Conservation (phyloP, 2,113 vertebrate genomes). For the Podarcis muralis region DNA sequence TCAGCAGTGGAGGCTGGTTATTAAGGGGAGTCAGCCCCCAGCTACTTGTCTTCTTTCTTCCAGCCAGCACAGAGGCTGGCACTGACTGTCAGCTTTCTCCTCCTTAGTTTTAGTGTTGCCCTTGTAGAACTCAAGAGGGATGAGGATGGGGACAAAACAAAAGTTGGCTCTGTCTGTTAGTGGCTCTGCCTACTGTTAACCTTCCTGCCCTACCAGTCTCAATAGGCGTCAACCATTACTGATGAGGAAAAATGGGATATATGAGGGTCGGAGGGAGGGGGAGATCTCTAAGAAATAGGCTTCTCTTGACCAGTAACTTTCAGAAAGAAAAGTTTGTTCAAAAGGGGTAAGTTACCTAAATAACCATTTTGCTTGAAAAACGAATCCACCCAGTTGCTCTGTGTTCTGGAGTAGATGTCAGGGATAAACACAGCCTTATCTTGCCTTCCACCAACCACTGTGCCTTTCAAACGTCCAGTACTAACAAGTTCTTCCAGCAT, state of each 20-base stretch:
- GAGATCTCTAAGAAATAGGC: not conserved
- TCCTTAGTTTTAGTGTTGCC: no score
- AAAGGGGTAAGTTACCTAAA: slow-evolving; percentile 82
- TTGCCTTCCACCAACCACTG: slow-evolving; percentile 90
- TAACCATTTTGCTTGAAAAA: slow-evolving; percentile 97
- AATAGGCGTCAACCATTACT: no score
- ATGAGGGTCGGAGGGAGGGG: not conserved
- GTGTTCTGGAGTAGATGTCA: slow-evolving; percentile 93
- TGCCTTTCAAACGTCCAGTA: slow-evolving; percentile 87
- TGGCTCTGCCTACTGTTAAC: no score
- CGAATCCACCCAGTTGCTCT: slow-evolving; percentile 94
- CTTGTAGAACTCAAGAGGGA: no score
- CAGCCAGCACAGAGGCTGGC: no score
- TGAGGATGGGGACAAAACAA: no score
- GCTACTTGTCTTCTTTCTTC: no score
- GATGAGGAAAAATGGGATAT: not conserved
- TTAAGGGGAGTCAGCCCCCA: not conserved
- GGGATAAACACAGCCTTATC: slow-evolving; percentile 95
- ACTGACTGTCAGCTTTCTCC: no score
- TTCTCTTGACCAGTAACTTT: not conserved
- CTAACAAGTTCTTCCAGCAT: slow-evolving; percentile 93
- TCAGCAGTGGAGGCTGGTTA: not conserved
- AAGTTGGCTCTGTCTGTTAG: no score
- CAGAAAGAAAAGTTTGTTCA: slow-evolving; percentile 13
- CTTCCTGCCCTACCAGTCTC: no score